phyloP scores from a whole-genome alignment of 2,797 vertebrate genomes.

The Bovichtus variegatus region DNA sequence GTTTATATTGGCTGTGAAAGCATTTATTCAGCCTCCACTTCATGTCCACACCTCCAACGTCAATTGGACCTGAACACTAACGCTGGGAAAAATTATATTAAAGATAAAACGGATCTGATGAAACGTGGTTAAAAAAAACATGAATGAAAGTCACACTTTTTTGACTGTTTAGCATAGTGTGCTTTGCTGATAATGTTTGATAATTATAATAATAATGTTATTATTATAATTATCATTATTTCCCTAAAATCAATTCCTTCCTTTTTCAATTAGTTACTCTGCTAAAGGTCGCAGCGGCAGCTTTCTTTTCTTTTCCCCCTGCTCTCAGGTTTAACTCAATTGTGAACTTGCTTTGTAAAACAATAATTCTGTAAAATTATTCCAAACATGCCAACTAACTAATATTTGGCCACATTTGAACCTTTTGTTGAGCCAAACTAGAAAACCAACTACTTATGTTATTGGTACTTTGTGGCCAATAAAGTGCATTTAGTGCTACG shows the following conservation, averaged over 20 bases:
- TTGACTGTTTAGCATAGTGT: neutral
- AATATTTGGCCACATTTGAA: neutral
- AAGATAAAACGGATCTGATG: neutral
- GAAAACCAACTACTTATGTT: neutral
- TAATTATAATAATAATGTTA: no score
- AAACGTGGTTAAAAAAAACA: neutral
- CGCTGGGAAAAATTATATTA: neutral
- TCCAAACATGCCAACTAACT: neutral
- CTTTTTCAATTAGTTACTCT: neutral
- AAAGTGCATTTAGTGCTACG: no score
- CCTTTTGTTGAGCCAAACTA: neutral
- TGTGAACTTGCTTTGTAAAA: no score
- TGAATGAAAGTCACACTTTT: neutral
- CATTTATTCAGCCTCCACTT: neutral
- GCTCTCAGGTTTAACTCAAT: neutral
- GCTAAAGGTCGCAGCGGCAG: neutral
- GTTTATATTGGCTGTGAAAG: neutral
- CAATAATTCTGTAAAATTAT: neutral
- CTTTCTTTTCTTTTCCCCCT: neutral
- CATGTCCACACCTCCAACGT: neutral
- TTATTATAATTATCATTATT: no score
- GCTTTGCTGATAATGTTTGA: no score
- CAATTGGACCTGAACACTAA: neutral
- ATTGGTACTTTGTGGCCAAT: no score
- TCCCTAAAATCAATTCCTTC: neutral